These are phyloP conservation scores for Paragorgia papillata DNA, from an alignment of 92 coral and sea anemone species.

Conservation along the genomic window DNA sequence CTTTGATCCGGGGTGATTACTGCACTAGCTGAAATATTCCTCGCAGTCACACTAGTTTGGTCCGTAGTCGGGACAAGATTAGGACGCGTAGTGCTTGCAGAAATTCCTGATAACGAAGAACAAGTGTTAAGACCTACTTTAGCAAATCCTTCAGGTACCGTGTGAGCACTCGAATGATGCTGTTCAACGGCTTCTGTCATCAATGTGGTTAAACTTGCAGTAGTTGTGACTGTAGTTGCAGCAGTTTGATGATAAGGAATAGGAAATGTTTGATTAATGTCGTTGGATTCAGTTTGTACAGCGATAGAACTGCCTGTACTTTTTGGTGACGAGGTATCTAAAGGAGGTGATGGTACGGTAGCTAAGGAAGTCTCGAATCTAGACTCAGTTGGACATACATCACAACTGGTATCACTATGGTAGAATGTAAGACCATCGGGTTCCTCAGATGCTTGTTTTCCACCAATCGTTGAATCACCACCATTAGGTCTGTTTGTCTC, in stretches of 20 bases:
- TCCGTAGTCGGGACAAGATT: neutral
- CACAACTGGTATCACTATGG: constrained; percentile 44
- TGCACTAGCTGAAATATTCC: neutral
- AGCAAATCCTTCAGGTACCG: neutral
- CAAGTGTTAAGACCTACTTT: neutral
- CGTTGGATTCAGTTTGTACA: constrained; percentile 16
- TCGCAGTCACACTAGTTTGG: neutral
- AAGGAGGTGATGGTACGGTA: constrained; percentile 27
- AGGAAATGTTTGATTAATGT: neutral
- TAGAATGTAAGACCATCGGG: constrained; percentile 33
- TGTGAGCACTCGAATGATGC: neutral
- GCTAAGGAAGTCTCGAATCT: constrained; percentile 16
- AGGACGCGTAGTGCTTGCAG: neutral
- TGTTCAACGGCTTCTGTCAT: neutral
- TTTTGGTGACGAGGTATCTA: constrained; percentile 38
- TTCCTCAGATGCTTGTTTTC: constrained; percentile 2
- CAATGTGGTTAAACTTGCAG: neutral
- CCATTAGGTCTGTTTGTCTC: neutral
- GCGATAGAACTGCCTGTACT: constrained; percentile 29
- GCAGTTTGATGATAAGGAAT: neutral
- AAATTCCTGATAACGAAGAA: neutral
- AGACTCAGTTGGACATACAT: constrained; percentile 28
- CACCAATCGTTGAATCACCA: neutral
- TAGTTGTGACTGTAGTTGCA: neutral
- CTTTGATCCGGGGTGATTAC: neutral